Percentiles rank a stretch among this genome's conserved stretches.
Conservation (phyloP, 23 tunicate genomes). For the Halocynthia roretzi region DNA sequence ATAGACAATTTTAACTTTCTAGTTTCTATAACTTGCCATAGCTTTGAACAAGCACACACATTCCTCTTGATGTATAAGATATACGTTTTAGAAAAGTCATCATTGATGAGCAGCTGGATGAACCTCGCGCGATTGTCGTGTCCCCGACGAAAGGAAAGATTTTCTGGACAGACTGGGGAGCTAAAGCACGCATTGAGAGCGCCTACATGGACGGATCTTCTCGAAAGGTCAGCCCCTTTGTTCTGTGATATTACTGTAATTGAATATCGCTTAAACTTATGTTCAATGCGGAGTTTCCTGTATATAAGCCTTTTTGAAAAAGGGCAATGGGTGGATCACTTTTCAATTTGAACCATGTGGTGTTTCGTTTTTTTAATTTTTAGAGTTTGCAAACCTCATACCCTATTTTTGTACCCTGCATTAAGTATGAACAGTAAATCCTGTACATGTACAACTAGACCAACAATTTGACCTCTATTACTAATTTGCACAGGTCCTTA, state of each 20-base stretch:
- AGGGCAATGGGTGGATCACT: neutral
- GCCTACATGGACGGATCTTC: conserved; percentile 58
- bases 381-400: no score
- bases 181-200: conserved; percentile 61
- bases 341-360: neutral
- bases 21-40: no score
- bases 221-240: conserved; percentile 39
- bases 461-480: no score
- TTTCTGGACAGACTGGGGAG: conserved; percentile 98
- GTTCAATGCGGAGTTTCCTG: no score
- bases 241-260: no score
- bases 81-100: conserved; percentile 15
- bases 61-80: no score
- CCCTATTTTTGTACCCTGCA: no score
- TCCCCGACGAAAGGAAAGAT: conserved; percentile 57
- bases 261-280: no score
- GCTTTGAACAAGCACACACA: no score
- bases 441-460: no score
- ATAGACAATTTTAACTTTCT: no score
- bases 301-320: neutral
- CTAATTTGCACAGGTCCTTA: conserved; percentile 24
- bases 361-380: neutral
- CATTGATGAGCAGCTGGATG: conserved; percentile 40
- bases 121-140: conserved; percentile 76
- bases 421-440: no score